Evolutionary conservation across 1,140 invertebrate genomes (phyloP).

Genomic region (Caenorhabditis brenneri): DNA sequence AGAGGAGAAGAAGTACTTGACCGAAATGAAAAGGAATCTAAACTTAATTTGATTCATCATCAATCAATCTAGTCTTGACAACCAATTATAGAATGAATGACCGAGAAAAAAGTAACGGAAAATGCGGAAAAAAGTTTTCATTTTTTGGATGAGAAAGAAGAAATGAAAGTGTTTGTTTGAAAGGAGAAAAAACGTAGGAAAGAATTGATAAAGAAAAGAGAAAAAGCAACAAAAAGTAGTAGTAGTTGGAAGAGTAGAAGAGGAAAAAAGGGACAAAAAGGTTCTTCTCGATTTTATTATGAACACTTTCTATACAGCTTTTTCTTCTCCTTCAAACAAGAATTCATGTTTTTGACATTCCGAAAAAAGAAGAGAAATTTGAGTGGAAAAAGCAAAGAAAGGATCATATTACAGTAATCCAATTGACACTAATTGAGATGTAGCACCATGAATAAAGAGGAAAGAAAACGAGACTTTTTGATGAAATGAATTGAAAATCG

Average conservation of each 20-base stretch:
- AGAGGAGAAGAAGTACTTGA: no score
- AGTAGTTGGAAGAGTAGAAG: not conserved
- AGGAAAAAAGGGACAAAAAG: not conserved
- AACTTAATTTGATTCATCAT: slow-evolving; percentile 3
- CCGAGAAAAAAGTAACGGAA: not conserved
- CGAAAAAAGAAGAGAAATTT: slow-evolving; percentile 4
- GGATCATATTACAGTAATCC: not conserved
- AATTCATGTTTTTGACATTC: not conserved
- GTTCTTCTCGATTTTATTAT: slow-evolving; percentile 32
- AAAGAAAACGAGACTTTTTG: no score
- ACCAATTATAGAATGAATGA: not conserved
- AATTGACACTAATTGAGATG: not conserved
- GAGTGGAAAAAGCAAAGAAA: not conserved
- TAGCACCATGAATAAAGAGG: not conserved
- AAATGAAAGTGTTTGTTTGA: not conserved
- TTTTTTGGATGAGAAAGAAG: not conserved
- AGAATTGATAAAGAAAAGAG: not conserved
- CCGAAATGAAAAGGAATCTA: slow-evolving; percentile 26
- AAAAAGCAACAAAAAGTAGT: not conserved
- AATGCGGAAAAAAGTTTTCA: not conserved
- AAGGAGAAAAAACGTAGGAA: not conserved
- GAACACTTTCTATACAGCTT: slow-evolving; percentile 9
- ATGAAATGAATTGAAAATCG: no score
- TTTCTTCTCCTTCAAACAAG: not conserved
- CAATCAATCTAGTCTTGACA: slow-evolving; percentile 19